These are phyloP conservation scores for Sciurus carolinensis DNA, from an alignment of 2,797 vertebrate species.

Conservation along the genomic window DNA sequence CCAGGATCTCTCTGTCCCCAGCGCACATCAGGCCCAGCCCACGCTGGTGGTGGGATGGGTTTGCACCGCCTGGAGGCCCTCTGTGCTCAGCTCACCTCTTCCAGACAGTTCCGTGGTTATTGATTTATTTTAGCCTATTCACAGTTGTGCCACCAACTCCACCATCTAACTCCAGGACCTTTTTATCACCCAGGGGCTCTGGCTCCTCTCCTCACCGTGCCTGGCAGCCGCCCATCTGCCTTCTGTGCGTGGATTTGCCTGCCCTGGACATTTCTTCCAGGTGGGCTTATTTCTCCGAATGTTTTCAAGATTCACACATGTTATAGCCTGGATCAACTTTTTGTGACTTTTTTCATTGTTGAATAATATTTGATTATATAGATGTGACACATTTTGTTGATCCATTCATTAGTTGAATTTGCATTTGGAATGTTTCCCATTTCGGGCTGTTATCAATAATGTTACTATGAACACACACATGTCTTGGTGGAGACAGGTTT, in stretches of 20 bases:
- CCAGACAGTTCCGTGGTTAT: background rate
- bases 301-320: background rate
- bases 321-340: background rate
- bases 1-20: too few relatives aligned
- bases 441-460: background rate
- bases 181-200: background rate
- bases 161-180: background rate
- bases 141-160: background rate
- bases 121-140: background rate
- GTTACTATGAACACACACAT: background rate
- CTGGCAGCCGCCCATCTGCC: background rate
- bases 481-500: conserved; percentile 14
- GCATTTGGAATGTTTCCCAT: background rate
- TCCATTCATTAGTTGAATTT: background rate
- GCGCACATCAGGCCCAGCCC: too few relatives aligned
- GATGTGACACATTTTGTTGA: background rate
- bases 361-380: background rate
- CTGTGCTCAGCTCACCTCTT: background rate
- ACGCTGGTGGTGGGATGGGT: background rate
- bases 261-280: background rate
- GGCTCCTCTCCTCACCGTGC: background rate
- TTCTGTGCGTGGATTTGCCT: background rate
- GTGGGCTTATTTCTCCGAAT: background rate
- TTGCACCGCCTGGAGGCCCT: background rate
- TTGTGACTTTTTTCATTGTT: background rate